Conservation (phyloP, 2,113 vertebrate species). For the Pterocles orientalis region DNA sequence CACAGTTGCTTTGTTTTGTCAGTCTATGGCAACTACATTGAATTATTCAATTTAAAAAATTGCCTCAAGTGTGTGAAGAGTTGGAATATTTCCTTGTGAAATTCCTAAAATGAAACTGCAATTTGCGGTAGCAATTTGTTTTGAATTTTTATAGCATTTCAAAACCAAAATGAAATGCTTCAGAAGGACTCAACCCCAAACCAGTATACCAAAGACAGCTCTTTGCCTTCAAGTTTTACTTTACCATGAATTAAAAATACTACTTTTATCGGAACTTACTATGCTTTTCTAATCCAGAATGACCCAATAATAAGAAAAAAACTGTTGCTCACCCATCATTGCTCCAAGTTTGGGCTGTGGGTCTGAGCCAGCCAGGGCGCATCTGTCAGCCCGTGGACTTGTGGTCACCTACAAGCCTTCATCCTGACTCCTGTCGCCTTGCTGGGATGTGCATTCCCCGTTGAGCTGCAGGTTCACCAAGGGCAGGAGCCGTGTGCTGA, state of each 20-base stretch:
- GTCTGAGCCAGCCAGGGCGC: not conserved
- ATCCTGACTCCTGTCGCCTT: fast-evolving
- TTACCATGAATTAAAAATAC: not conserved
- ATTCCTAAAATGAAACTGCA: not conserved
- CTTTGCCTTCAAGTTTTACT: not conserved
- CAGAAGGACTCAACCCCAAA: not conserved
- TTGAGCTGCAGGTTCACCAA: not conserved
- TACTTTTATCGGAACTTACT: not conserved
- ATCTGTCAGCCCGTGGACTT: not conserved
- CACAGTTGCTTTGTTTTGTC: not conserved
- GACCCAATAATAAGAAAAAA: not conserved
- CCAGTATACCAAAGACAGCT: not conserved
- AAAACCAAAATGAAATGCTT: not conserved
- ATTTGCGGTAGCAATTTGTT: not conserved
- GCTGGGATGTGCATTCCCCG: not conserved
- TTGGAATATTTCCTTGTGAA: not conserved
- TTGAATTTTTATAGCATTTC: not conserved
- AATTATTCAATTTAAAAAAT: not conserved
- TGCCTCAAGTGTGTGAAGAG: not conserved
- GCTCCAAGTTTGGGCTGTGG: not conserved
- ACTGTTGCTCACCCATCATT: not conserved
- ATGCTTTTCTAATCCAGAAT: not conserved
- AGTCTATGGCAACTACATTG: not conserved
- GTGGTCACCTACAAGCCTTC: not conserved
- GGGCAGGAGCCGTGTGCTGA: not conserved